Conservation (phyloP, 2,888 invertebrate species). For the Stomorhina lunata region DNA sequence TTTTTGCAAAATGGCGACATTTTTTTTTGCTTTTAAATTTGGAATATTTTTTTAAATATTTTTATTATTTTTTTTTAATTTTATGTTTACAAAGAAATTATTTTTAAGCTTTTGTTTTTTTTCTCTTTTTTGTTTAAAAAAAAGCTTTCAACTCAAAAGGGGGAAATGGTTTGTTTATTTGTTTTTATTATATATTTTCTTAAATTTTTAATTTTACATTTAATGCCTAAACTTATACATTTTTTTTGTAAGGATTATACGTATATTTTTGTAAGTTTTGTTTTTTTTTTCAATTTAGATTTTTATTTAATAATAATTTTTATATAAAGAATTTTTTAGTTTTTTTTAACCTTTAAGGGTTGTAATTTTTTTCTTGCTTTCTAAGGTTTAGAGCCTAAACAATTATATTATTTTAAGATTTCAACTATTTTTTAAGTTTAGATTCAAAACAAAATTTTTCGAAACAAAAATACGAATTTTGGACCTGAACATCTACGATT, state of each 20-base stretch:
- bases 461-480: no score
- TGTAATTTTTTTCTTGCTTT: constrained; percentile 50
- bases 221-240: constrained; percentile 66
- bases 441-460: no score
- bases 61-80: constrained; percentile 62
- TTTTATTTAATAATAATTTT: constrained; percentile 40
- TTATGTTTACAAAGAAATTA: constrained; percentile 78
- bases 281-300: constrained; percentile 32
- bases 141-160: not conserved
- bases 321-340: constrained; percentile 38
- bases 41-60: constrained; percentile 44
- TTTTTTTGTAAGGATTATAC: constrained; percentile 58
- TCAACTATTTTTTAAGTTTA: constrained; percentile 60
- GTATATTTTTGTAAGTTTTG: constrained; percentile 55
- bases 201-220: constrained; percentile 66
- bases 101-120: constrained; percentile 66
- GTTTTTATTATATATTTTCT: constrained; percentile 33
- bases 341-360: constrained; percentile 54
- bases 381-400: constrained; percentile 63
- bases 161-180: constrained; percentile 18
- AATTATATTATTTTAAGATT: constrained; percentile 65
- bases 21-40: constrained; percentile 67
- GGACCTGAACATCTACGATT: no score
- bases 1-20: constrained; percentile 79
- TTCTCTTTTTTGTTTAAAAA: constrained; percentile 54